Percentiles rank a stretch among this genome's conserved stretches.
Evolutionary conservation across 2,888 invertebrate genomes (phyloP).

Genomic region (Cabera pusaria): DNA sequence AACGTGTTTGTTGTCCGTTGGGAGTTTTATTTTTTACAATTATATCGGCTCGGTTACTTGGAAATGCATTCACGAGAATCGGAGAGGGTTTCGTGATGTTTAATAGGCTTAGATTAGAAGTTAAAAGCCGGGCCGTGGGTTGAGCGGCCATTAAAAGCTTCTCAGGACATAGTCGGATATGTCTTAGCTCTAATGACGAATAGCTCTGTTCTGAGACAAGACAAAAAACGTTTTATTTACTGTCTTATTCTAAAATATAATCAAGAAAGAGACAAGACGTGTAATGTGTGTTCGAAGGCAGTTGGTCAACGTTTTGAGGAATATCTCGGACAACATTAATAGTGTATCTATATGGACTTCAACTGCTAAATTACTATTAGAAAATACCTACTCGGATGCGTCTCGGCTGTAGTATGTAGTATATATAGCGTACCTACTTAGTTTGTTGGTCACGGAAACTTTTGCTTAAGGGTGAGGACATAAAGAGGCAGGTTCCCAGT

Average conservation of each 20-base stretch:
- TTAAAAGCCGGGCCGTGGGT: conserved; percentile 71
- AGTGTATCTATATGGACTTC: too few species aligned
- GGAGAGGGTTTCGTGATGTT: conserved; percentile 73
- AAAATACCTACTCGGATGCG: too few species aligned
- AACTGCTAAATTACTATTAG: too few species aligned
- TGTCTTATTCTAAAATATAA: conserved; percentile 1
- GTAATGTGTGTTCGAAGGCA: too few species aligned
- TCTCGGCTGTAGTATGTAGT: too few species aligned
- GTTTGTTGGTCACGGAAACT: too few species aligned
- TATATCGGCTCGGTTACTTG: conserved; percentile 79
- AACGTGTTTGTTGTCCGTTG: conserved; percentile 79
- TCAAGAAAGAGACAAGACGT: too few species aligned
- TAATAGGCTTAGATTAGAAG: conserved; percentile 82
- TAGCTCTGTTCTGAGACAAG: conserved; percentile 29
- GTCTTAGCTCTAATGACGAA: conserved; percentile 53
- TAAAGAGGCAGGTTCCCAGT: too few species aligned
- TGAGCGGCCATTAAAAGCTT: conserved; percentile 62
- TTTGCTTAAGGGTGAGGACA: too few species aligned
- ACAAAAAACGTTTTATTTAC: conserved; percentile 34
- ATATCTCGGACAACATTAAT: too few species aligned
- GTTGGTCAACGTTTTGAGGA: too few species aligned
- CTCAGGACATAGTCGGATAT: conserved; percentile 54
- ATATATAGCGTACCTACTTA: too few species aligned
- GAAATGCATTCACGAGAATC: conserved; percentile 80
- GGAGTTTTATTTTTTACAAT: conserved; percentile 81